Base-by-base conservation (phyloP, 2,113 vertebrate genomes). In the Neotoma lepida region DNA sequence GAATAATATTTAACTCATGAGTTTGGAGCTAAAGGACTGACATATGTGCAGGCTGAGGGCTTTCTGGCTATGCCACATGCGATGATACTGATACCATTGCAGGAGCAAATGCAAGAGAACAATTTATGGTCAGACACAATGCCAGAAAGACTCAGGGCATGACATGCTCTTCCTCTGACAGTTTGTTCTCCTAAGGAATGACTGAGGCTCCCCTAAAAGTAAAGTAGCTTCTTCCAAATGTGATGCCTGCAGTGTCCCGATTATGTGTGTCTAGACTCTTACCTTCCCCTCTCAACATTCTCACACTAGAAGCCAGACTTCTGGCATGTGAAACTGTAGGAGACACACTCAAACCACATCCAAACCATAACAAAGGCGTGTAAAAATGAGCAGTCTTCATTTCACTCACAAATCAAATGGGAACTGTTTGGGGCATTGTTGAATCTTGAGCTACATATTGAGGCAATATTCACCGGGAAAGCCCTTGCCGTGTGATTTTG, bases 291-390 rank as follows among this genome's bases (percentile, higher is more conserved):
- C 49, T 78, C 49, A 78, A 41, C 28, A 44, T 3, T 64, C 2
- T 8, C 24, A 35, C n/a, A 35, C 7, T 8, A 3, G 14, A 20
- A 61, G 30, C 10, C 1, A 17, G 20, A 30, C 0, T 26, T 35
- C 5, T 9, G 56, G 61, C n/a, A 28, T 9, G 1, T 44, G n/a
- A 77, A 68, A 13, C 58, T 28, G 15, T 68, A 58, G 71, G 39
- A 9, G 5, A 56, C 13, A 56, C 26, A 51, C 61, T 77, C 46
- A 86, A 24, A 39, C 10, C 18, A 41, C 1, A 66, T 41, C 13
- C 6, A 58, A 80, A 56, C 54, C 51, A 58, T 80, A 80, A 20
- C 39, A 61, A 33, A 64, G 41, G 5, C 41, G 46, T 33, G 9
- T 44, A 41, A 41, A 12, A 61, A 15, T 17, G 7, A 39, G 26